Conservation (phyloP, 2,113 vertebrate genomes). For the Erpornis zantholeuca region DNA sequence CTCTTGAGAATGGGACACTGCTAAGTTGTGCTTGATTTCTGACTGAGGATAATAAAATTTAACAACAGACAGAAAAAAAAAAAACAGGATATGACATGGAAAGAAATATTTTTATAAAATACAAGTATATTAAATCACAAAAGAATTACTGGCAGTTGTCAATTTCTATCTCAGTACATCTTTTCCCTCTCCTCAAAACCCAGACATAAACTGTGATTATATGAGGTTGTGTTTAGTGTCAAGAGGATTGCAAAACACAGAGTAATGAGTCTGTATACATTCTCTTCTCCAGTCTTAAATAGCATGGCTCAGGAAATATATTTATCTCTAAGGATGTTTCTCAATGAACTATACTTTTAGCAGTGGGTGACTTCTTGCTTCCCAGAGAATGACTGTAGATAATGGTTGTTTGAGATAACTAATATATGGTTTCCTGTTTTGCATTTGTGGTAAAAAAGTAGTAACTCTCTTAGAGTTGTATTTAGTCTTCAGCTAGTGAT, state of each 20-base stretch:
- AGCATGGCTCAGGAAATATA: neutral
- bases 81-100: neutral
- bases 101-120: neutral
- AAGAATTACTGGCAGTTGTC: neutral
- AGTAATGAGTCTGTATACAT: neutral
- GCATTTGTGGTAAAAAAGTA: neutral
- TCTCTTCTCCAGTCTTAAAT: neutral
- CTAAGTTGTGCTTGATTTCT: neutral
- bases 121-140: neutral
- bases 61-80: neutral
- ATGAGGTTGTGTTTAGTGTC: neutral
- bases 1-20: neutral
- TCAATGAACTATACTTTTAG: neutral
- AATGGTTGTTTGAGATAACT: neutral
- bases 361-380: neutral
- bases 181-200: neutral
- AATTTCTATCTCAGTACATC: neutral
- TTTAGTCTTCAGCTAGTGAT: neutral
- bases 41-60: neutral
- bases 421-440: conserved; percentile 29
- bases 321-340: neutral
- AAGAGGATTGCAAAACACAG: neutral
- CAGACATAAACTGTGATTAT: neutral
- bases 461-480: neutral
- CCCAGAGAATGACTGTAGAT: neutral